These are phyloP conservation scores for Scrobipalpa costella DNA, from an alignment of 2,888 invertebrate genomes.

Conservation along the genomic window DNA sequence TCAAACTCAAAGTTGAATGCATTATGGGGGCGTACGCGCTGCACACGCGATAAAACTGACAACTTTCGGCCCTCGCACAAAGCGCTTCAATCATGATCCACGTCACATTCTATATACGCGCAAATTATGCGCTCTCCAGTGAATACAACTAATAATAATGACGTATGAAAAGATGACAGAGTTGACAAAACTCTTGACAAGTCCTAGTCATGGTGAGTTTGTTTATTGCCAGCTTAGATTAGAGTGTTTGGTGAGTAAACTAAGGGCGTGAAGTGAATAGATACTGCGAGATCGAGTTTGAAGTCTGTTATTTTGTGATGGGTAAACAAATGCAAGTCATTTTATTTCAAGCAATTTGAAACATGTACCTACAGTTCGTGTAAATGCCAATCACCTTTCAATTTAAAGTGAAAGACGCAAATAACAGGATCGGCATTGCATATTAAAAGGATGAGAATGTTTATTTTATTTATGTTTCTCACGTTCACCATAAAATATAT, in stretches of 20 bases:
- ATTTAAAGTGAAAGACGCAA: background rate
- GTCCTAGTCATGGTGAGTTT: constrained; percentile 62
- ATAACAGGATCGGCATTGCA: background rate
- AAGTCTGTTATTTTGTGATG: constrained; percentile 16
- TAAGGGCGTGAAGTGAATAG: constrained; percentile 42
- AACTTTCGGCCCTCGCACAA: constrained; percentile 68
- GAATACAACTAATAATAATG: constrained; percentile 53
- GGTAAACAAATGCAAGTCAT: constrained; percentile 12
- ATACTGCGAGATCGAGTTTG: background rate
- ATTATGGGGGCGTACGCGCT: constrained; percentile 51
- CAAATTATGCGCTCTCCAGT: constrained; percentile 55
- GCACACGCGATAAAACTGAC: constrained; percentile 51
- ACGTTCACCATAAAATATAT: too few species aligned
- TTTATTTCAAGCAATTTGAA: background rate
- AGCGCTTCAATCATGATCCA: constrained; percentile 58
- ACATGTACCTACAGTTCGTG: background rate
- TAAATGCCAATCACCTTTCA: constrained; percentile 5
- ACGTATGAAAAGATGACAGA: constrained; percentile 61
- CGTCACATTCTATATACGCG: constrained; percentile 56
- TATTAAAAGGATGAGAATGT: background rate
- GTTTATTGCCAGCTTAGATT: constrained; percentile 56
- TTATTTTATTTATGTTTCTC: background rate
- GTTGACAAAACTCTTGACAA: constrained; percentile 61
- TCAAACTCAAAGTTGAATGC: constrained; percentile 34
- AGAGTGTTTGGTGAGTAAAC: constrained; percentile 55